These are phyloP conservation scores for Zosterops pallidus DNA, from an alignment of 2,113 vertebrate genomes.

Conservation along the genomic window DNA sequence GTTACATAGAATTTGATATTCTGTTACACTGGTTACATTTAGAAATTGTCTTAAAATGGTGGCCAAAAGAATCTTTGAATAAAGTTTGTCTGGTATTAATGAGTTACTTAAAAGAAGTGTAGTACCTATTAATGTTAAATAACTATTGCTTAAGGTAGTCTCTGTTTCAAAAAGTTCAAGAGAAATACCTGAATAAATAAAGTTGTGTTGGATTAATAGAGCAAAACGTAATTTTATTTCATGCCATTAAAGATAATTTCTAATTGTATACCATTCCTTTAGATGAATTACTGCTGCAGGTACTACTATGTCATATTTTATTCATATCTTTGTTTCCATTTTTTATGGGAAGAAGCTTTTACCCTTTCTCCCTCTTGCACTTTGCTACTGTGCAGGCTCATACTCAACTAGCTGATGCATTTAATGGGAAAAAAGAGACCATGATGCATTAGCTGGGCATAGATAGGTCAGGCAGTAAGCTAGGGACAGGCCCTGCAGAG, in stretches of 20 bases:
- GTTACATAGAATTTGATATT: not conserved
- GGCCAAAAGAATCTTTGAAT: not conserved
- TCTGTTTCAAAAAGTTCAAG: not conserved
- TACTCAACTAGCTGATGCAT: not conserved
- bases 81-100: slow-evolving; percentile 10
- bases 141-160: not conserved
- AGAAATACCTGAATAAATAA: not conserved
- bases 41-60: not conserved
- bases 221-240: not conserved
- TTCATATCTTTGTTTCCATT: not conserved
- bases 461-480: not conserved
- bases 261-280: not conserved
- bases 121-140: not conserved
- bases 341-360: not conserved
- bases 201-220: not conserved
- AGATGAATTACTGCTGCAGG: not conserved
- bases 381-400: not conserved
- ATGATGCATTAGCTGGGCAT: not conserved
- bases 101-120: not conserved
- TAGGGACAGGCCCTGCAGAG: not conserved
- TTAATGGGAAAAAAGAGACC: not conserved
- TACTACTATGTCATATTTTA: not conserved
- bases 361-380: not conserved
- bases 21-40: not conserved
- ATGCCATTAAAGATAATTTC: not conserved